Evolutionary conservation across 2,797 vertebrate genomes (phyloP).

Genomic region (Odontamblyopus rebecca): DNA sequence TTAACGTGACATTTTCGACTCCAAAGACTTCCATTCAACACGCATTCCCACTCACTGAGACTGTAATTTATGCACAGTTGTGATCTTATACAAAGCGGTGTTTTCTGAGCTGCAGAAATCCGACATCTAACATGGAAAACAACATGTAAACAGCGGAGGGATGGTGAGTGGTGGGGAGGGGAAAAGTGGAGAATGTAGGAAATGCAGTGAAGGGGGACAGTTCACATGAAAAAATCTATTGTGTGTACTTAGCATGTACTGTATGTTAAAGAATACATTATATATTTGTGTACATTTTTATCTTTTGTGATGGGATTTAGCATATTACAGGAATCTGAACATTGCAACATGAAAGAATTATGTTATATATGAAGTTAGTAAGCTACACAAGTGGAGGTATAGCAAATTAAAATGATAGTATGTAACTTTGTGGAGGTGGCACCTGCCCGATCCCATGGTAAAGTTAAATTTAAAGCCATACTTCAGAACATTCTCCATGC

Average conservation of each 20-base stretch:
- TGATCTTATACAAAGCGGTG: constrained; percentile 78
- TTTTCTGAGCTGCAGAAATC: constrained; percentile 72
- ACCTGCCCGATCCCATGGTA: too few relatives aligned
- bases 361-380: not conserved
- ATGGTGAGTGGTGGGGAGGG: constrained; percentile 28
- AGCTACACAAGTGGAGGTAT: too few relatives aligned
- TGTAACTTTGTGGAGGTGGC: too few relatives aligned
- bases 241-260: not conserved
- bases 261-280: not conserved
- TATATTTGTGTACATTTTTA: not conserved
- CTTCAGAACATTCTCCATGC: too few relatives aligned
- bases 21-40: constrained; percentile 79
- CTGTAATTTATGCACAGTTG: constrained; percentile 81
- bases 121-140: constrained; percentile 79
- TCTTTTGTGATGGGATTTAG: not conserved
- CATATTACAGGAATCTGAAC: not conserved
- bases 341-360: not conserved
- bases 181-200: constrained; percentile 31
- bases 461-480: too few relatives aligned
- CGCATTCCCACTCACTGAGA: constrained; percentile 68
- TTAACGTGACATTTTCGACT: constrained; percentile 87
- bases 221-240: constrained; percentile 1
- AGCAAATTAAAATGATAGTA: too few relatives aligned
- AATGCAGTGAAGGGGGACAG: not conserved
- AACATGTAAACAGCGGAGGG: constrained; percentile 60